Evolutionary conservation across 2,797 vertebrate species (phyloP).

Genomic region (Xerus rutilus): DNA sequence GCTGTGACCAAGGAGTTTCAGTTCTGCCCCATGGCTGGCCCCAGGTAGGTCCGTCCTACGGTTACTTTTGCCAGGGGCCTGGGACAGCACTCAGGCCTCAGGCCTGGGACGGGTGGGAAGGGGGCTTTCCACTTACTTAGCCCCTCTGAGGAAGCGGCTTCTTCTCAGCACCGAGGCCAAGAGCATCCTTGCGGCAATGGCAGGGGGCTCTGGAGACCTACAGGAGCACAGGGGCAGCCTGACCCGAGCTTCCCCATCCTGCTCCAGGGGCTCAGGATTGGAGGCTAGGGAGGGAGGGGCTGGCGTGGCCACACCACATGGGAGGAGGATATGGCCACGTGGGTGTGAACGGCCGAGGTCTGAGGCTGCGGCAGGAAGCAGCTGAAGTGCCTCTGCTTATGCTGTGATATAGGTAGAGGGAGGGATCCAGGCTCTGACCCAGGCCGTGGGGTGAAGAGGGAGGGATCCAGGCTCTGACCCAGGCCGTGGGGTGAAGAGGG

Average conservation of each 20-base stretch:
- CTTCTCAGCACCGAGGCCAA: slow-evolving; percentile 68
- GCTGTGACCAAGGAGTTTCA: slow-evolving; percentile 57
- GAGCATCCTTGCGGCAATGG: slow-evolving; percentile 69
- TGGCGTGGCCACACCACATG: neutral
- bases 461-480: neutral
- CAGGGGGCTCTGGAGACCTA: neutral
- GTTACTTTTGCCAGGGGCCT: neutral
- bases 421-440: neutral
- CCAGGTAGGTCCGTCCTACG: neutral
- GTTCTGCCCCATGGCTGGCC: slow-evolving; percentile 47
- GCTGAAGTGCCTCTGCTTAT: neutral
- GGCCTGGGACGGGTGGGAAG: neutral
- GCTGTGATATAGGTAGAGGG: neutral
- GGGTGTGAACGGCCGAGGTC: slow-evolving; percentile 30
- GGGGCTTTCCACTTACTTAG: slow-evolving; percentile 85
- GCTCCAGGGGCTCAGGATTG: slow-evolving; percentile 66
- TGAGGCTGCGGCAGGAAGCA: slow-evolving; percentile 73
- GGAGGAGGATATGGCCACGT: slow-evolving; percentile 45
- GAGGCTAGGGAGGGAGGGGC: slow-evolving; percentile 74
- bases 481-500: neutral
- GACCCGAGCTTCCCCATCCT: slow-evolving; percentile 63
- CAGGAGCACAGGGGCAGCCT: neutral
- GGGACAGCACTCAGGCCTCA: neutral
- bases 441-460: too few relatives aligned
- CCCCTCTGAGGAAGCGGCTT: slow-evolving; percentile 66